Base-by-base conservation (phyloP, 2,113 vertebrate genomes). In the Caracal caracal region DNA sequence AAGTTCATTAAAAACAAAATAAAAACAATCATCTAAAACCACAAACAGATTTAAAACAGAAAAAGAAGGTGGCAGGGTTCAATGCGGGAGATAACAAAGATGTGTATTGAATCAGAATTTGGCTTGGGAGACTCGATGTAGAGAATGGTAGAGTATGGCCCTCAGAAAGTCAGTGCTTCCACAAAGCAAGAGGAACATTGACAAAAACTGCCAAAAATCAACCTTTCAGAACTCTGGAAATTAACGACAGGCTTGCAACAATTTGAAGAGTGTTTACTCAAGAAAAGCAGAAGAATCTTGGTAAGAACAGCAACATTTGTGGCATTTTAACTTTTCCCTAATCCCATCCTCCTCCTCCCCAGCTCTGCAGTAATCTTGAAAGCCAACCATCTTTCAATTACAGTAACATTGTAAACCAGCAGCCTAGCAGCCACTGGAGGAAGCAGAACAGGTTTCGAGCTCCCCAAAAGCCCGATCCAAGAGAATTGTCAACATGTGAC, bases 151-250 rank as follows among this genome's bases (percentile, higher is more conserved):
- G 33, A 75, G 19, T 33, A 63, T 78, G 61, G 13, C 22, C 35
- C 35, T 73, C 65, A 51, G 17, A 61, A 82, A 63, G 22, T 40
- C 70, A 76, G 40, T 17, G 13, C 40, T 24, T 88, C 51, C 40
- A 37, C 35, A 71, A 84, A 92, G 61, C 61, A 92, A 19, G 22
- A 88, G 70, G 59, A 88, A 88, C 35, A 65, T 76, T 71, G 40
- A 92, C 35, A 88, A 63, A 92, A 83, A 70, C 10, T 68, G 15
- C 76, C 37, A 59, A 90, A 88, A 70, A 83, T 83, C 28, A 84
- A 73, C 61, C 70, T 95, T 88, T 94, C n/a, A 75, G 66, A 78
- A 94, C 66, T 82, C 68, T 92, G 83, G 30, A 94, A 92, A 78
- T 96, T 65, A 95, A 71, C 16, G 51, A 28, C 59, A 88, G 53